Base-by-base conservation (phyloP, 2,797 vertebrate species). In the Sylvia borin region DNA sequence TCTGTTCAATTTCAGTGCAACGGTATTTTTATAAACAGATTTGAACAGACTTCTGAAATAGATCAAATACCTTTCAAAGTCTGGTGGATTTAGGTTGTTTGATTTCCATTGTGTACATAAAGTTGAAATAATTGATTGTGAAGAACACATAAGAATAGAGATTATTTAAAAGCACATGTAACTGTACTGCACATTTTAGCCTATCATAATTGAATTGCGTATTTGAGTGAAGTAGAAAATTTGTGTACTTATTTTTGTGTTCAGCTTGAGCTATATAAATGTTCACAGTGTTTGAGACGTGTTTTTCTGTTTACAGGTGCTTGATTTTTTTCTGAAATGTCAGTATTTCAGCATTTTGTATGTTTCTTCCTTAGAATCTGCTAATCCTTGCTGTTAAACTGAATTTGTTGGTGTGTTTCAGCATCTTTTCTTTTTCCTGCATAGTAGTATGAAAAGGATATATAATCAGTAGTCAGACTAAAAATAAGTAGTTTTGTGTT, bases 251-350 rank as follows among this genome's bases (percentile, higher is more conserved):
- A 17, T 50, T 76, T 31, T 64, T 45, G 17, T 53, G 20, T 51
- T 85, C 57, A 20, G 14, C 17, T 73, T 2, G 25, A 77, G 66
- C 8, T 43, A 13, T 5, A 13, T 65, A 25, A 54, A 45, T 43
- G 26, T 13, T 68, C 24, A 11, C 15, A 62, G 24, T 70, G 21
- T 51, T 31, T 71, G 57, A 84, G 51, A 27, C 38, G 34, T 71
- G 32, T 38, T 73, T 67, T 10, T 57, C 9, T 84, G 13, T 65
- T 85, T 76, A 61, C 13, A 31, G n/a, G 20, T 73, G 14, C 10
- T 38, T 4, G 1, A 14, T 31, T 40, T 53, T 80, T 72, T 66
- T 66, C 9, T 0, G 3, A 31, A 85, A 47, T 2, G 1, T 53
- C 14, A 67, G 1, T 51, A 73, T 73, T 77, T 71, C 29, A 74